Percentiles rank a stretch among this genome's conserved stretches.
Conservation (phyloP, 2,888 invertebrate genomes). For the Spodoptera littoralis region DNA sequence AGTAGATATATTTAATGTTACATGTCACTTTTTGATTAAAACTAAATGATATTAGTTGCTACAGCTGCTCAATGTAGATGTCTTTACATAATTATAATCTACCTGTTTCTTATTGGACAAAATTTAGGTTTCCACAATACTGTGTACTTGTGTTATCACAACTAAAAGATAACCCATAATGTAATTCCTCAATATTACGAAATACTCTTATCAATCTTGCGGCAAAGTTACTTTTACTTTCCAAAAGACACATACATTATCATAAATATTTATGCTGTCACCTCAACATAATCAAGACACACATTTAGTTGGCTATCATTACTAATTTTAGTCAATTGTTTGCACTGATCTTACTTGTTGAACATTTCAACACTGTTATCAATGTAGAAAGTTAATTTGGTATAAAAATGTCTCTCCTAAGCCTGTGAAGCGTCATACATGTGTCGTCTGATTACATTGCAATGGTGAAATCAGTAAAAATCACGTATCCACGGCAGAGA, state of each 20-base stretch:
- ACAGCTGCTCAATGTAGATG: slow-evolving; percentile 3
- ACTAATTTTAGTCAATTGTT: slow-evolving; percentile 13
- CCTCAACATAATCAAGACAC: slow-evolving; percentile 22
- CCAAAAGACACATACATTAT: slow-evolving; percentile 33
- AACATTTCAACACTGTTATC: slow-evolving; percentile 25
- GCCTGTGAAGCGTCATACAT: slow-evolving; percentile 65
- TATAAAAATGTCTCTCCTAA: slow-evolving; percentile 49
- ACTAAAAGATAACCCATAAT: slow-evolving; percentile 49
- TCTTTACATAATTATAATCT: slow-evolving; percentile 15
- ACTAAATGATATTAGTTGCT: background rate
- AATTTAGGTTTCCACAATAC: slow-evolving; percentile 30
- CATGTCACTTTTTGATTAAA: no score
- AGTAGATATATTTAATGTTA: no score
- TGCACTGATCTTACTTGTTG: slow-evolving; percentile 9
- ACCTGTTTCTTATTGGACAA: slow-evolving; percentile 32
- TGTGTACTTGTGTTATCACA: slow-evolving; percentile 48
- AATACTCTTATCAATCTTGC: slow-evolving; percentile 46
- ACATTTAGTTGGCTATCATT: slow-evolving; percentile 7
- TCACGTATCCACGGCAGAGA: slow-evolving; percentile 63
- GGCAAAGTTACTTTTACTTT: slow-evolving; percentile 50
- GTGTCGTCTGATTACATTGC: slow-evolving; percentile 77
- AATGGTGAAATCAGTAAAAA: slow-evolving; percentile 81
- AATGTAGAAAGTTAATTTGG: slow-evolving; percentile 43
- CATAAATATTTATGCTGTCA: slow-evolving; percentile 42
- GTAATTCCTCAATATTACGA: slow-evolving; percentile 44